Conservation (phyloP, 2,888 invertebrate genomes). For the Diaphora mendica region DNA sequence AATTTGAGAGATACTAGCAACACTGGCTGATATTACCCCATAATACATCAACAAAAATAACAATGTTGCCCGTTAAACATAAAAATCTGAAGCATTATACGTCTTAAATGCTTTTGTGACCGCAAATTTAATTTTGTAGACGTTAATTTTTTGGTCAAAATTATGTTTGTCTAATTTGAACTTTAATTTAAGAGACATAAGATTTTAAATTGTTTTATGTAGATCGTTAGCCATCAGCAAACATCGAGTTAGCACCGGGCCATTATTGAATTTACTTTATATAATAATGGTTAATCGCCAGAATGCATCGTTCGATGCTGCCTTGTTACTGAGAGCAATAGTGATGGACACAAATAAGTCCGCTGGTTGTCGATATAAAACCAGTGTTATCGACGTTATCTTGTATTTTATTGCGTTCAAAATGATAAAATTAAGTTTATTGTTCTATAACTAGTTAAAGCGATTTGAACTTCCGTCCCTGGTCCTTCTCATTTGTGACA, state of each 20-base stretch:
- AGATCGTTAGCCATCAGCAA: constrained; percentile 68
- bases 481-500: too few relatives aligned
- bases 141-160: constrained; percentile 47
- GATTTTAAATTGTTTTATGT: constrained; percentile 47
- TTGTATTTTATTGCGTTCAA: background rate
- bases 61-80: constrained; percentile 29
- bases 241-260: constrained; percentile 79
- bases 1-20: constrained; percentile 80
- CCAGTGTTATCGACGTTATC: background rate
- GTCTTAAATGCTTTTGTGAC: constrained; percentile 42
- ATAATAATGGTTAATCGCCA: constrained; percentile 86
- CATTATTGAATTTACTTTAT: constrained; percentile 87
- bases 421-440: background rate
- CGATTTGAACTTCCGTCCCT: too few relatives aligned
- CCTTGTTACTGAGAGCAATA: constrained; percentile 76
- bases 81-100: constrained; percentile 21
- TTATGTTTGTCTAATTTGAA: constrained; percentile 49
- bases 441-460: too few relatives aligned
- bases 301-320: constrained; percentile 82
- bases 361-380: constrained; percentile 10
- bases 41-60: constrained; percentile 45
- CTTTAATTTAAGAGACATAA: constrained; percentile 48
- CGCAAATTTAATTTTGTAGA: constrained; percentile 42
- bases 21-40: constrained; percentile 71
- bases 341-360: constrained; percentile 49